These are phyloP conservation scores for Grammomys dolichurus DNA, from an alignment of 2,113 vertebrate species.

Conservation along the genomic window DNA sequence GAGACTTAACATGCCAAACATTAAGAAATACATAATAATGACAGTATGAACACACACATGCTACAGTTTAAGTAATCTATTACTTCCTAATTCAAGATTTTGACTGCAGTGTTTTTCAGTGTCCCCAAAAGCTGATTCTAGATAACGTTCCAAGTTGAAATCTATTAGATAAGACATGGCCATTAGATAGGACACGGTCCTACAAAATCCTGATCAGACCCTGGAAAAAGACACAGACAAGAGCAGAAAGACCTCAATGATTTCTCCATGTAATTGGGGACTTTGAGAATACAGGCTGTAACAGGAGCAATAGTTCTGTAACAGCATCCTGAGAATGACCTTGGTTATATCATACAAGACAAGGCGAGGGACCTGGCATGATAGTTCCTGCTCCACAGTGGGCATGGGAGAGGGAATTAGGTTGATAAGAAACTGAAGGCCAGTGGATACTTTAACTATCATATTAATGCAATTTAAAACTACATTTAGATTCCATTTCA, in stretches of 20 bases:
- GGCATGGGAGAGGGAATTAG: background rate
- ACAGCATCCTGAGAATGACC: background rate
- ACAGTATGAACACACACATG: background rate
- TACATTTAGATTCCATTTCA: background rate
- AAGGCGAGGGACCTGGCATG: fast-evolving
- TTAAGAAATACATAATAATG: constrained; percentile 3
- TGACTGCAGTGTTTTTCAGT: background rate
- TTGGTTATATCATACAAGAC: fast-evolving
- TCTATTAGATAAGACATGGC: background rate
- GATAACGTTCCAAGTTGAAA: background rate
- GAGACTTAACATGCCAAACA: background rate
- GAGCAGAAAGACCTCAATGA: background rate
- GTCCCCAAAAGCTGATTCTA: background rate
- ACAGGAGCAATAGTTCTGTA: background rate
- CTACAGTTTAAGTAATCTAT: background rate
- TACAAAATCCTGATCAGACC: background rate
- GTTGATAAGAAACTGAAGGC: background rate
- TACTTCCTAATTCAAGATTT: background rate
- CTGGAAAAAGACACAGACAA: background rate
- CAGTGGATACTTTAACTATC: background rate
- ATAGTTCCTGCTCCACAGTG: background rate
- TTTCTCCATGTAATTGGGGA: background rate
- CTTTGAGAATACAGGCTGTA: background rate
- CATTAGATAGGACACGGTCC: background rate
- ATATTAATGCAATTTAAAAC: background rate